Percentiles rank a stretch among this genome's conserved stretches.
These are phyloP conservation scores for Drosophila kanekoi DNA, from an alignment of 2,888 invertebrate species.

Conservation along the genomic window DNA sequence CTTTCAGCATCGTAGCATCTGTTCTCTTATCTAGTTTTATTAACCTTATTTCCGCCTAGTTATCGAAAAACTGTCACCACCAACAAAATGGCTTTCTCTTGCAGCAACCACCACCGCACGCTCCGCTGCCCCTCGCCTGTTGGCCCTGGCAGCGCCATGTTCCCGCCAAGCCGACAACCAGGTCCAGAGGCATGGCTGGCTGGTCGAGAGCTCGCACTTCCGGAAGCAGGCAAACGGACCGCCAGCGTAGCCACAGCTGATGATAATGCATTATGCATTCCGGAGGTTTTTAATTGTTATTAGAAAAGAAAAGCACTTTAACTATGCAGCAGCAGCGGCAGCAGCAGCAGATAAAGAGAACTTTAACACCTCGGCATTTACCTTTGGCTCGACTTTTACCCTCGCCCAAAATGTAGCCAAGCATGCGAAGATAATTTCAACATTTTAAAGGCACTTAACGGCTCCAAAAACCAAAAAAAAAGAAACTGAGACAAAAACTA, in stretches of 20 bases:
- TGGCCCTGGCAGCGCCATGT: slow-evolving; percentile 52
- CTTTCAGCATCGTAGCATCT: slow-evolving; percentile 1
- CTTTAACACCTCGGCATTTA: slow-evolving; percentile 64
- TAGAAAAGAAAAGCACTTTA: slow-evolving; percentile 54
- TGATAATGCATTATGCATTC: slow-evolving; percentile 76
- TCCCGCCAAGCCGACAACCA: slow-evolving; percentile 6
- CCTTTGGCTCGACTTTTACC: slow-evolving; percentile 30
- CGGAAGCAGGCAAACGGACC: slow-evolving; percentile 58
- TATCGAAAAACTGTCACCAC: slow-evolving; percentile 23
- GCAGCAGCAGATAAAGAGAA: slow-evolving; percentile 55
- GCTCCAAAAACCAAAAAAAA: slow-evolving; percentile 33
- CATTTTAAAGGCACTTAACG: slow-evolving; percentile 74
- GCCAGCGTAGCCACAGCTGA: slow-evolving; percentile 60
- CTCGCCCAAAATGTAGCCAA: slow-evolving; percentile 51
- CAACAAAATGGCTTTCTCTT: slow-evolving; percentile 47
- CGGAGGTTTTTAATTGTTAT: slow-evolving; percentile 66
- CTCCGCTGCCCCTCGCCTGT: slow-evolving; percentile 41
- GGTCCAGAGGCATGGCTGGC: slow-evolving; percentile 36
- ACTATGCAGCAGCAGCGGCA: slow-evolving; percentile 31
- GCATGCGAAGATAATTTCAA: slow-evolving; percentile 72
- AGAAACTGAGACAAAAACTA: slow-evolving; percentile 25
- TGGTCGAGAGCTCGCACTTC: slow-evolving; percentile 55
- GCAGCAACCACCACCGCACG: slow-evolving; percentile 40
- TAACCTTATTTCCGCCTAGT: slow-evolving; percentile 6
- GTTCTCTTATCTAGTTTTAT: background rate